Percentiles rank a stretch among this genome's conserved stretches.
Evolutionary conservation across 2,797 vertebrate genomes (phyloP).

Genomic region (Artibeus lituratus): DNA sequence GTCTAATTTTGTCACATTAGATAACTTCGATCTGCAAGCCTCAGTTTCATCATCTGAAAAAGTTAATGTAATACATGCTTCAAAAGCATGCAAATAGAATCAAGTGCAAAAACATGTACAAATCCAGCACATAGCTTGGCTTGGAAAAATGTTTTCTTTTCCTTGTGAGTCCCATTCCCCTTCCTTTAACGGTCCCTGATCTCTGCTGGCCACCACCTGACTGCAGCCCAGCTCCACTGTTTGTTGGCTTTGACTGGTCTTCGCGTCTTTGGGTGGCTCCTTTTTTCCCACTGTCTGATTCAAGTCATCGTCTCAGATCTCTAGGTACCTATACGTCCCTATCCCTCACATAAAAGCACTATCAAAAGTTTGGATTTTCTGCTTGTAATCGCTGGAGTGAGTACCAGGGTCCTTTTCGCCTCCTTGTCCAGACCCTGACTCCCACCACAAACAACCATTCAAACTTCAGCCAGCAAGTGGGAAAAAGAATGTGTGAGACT

Average conservation of each 20-base stretch:
- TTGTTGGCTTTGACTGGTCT: not conserved
- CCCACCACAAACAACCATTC: not conserved
- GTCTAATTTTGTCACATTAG: not conserved
- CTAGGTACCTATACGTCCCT: not conserved
- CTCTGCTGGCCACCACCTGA: not conserved
- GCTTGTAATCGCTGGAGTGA: not conserved
- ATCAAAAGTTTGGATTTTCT: not conserved
- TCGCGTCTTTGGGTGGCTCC: not conserved
- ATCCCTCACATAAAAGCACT: not conserved
- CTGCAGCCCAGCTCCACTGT: not conserved
- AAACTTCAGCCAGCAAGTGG: not conserved
- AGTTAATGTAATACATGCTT: not conserved
- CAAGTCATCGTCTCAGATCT: not conserved
- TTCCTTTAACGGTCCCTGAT: not conserved
- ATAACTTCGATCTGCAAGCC: not conserved
- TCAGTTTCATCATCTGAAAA: not conserved
- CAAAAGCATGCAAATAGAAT: not conserved
- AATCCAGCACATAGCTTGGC: not conserved
- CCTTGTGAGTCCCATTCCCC: not conserved
- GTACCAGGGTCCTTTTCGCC: not conserved
- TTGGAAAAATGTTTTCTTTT: not conserved
- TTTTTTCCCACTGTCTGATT: not conserved
- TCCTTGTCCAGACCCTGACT: not conserved
- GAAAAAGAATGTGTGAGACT: constrained; percentile 6
- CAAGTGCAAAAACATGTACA: not conserved